These are phyloP conservation scores for Cheilosia variabilis DNA, from an alignment of 2,888 invertebrate genomes.

Conservation along the genomic window DNA sequence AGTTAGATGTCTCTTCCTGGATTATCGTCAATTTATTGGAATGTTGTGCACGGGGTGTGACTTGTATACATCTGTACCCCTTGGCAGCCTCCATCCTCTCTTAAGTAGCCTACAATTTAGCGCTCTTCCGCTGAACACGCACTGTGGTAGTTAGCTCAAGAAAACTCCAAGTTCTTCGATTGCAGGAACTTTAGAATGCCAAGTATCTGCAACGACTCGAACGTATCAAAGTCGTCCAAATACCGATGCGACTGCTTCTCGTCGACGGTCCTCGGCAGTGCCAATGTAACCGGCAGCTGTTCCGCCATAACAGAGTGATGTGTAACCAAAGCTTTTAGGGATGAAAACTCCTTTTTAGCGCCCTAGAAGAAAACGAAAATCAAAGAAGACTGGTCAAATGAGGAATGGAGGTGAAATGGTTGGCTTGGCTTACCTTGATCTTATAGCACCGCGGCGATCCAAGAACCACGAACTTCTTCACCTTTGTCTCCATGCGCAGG, in stretches of 20 bases:
- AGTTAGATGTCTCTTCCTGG: background rate
- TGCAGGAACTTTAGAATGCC: constrained; percentile 80
- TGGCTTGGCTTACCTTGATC: constrained; percentile 77
- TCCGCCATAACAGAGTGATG: constrained; percentile 99
- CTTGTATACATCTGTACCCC: constrained; percentile 15
- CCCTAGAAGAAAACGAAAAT: constrained; percentile 87
- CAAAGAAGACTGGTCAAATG: constrained; percentile 21
- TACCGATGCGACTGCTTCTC: constrained; percentile 83
- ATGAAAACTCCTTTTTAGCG: constrained; percentile 97
- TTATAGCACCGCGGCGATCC: constrained; percentile 77
- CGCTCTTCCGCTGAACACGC: constrained; percentile 19
- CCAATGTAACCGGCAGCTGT: constrained; percentile 95
- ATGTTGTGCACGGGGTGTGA: constrained; percentile 58
- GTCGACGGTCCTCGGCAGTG: constrained; percentile 86
- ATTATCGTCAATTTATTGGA: constrained; percentile 44
- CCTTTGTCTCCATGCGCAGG: constrained; percentile 79
- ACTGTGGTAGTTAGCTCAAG: constrained; percentile 41
- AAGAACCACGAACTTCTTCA: constrained; percentile 78
- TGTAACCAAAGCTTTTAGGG: constrained; percentile 94
- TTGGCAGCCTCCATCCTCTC: constrained; percentile 38
- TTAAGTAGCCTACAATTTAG: constrained; percentile 47
- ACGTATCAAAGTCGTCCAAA: constrained; percentile 90
- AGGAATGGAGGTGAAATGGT: fast-evolving
- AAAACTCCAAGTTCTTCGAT: constrained; percentile 79
- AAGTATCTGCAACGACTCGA: constrained; percentile 86